Conservation (phyloP, 1,140 invertebrate genomes). For the Procambarus virginalis region DNA sequence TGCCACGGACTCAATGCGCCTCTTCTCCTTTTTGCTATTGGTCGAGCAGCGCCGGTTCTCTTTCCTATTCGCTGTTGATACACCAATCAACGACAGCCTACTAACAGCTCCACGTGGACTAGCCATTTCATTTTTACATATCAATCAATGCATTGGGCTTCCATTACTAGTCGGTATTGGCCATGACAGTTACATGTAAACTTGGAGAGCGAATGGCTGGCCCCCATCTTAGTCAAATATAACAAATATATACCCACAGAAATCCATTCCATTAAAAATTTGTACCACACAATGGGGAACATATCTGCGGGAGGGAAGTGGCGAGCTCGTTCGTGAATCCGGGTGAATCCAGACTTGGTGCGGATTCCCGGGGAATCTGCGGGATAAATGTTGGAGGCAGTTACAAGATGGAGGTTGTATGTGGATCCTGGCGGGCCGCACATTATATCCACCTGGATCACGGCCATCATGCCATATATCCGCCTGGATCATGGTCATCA, state of each 20-base stretch:
- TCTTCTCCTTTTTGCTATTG: not conserved
- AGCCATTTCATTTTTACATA: slow-evolving; percentile 51
- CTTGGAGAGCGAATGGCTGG: slow-evolving; percentile 10
- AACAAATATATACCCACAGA: slow-evolving; percentile 25
- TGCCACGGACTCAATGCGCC: not conserved
- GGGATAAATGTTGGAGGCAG: no score
- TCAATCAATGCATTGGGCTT: slow-evolving; percentile 51
- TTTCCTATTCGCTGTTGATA: not conserved
- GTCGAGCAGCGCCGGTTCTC: not conserved
- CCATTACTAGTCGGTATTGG: slow-evolving; percentile 42
- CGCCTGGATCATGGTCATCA: no score
- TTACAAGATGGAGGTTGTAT: no score
- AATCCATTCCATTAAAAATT: slow-evolving; percentile 5
- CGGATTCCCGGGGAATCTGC: not conserved
- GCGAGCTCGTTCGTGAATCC: not conserved
- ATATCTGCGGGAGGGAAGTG: not conserved
- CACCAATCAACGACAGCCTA: not conserved
- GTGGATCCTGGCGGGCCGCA: no score
- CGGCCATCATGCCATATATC: no score
- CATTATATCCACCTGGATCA: no score
- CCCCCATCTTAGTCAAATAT: slow-evolving; percentile 27
- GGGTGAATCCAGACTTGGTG: not conserved
- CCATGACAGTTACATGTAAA: slow-evolving; percentile 50
- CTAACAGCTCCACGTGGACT: slow-evolving; percentile 44
- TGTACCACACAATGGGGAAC: not conserved